Evolutionary conservation across 2,113 vertebrate genomes (phyloP).

Genomic region (Crypturellus undulatus): DNA sequence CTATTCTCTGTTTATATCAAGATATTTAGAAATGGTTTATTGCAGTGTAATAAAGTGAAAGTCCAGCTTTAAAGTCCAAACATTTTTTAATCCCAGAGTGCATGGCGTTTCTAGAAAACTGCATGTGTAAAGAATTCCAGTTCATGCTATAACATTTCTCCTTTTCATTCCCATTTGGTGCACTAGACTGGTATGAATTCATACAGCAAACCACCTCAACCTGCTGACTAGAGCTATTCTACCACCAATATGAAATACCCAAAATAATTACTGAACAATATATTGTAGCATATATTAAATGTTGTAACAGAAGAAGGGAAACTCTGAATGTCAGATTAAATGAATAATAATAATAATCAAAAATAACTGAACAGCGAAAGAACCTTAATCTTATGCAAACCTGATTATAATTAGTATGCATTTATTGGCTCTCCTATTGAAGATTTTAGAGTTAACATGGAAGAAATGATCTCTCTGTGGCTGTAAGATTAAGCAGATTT

Average conservation of each 20-base stretch:
- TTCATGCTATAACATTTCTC: neutral
- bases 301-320: neutral
- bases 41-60: neutral
- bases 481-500: neutral
- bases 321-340: neutral
- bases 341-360: neutral
- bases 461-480: neutral
- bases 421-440: neutral
- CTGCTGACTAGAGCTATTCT: neutral
- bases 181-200: neutral
- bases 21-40: neutral
- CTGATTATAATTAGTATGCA: neutral
- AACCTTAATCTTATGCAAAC: neutral
- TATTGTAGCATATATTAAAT: neutral
- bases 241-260: neutral
- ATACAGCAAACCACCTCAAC: neutral
- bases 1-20: neutral
- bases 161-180: neutral
- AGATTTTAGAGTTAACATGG: neutral
- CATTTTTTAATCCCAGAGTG: neutral
- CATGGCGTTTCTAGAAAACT: neutral
- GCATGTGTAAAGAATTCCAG: neutral
- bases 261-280: neutral
- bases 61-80: neutral
- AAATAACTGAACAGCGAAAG: neutral